These are phyloP conservation scores for Pomatorhinus ruficollis DNA, from an alignment of 2,113 vertebrate species.

Conservation along the genomic window DNA sequence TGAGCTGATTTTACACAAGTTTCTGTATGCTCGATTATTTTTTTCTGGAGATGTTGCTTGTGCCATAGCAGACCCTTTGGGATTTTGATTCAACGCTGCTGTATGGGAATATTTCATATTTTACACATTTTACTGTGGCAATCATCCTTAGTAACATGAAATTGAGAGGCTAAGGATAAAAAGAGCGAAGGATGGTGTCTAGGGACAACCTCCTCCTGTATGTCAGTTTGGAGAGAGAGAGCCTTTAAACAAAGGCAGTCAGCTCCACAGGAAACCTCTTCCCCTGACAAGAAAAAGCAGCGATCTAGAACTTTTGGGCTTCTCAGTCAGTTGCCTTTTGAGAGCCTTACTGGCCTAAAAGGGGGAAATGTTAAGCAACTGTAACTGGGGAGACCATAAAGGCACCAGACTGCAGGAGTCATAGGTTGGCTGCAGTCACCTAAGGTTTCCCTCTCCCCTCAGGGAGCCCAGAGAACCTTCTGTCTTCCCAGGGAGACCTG, in stretches of 20 bases:
- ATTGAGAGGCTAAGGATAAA: background rate
- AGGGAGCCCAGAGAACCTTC: background rate
- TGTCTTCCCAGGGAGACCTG: background rate
- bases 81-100: background rate
- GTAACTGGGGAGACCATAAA: rapidly evolving
- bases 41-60: background rate
- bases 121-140: background rate
- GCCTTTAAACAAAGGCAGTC: background rate
- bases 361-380: background rate
- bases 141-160: background rate
- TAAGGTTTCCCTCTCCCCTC: background rate
- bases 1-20: background rate
- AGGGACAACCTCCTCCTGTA: background rate
- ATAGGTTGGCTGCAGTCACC: background rate
- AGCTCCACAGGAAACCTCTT: background rate
- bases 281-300: background rate
- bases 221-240: background rate
- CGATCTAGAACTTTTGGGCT: background rate
- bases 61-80: background rate
- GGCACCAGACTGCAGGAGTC: background rate
- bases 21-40: background rate
- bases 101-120: background rate
- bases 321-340: background rate
- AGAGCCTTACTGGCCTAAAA: background rate
- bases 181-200: background rate